Evolutionary conservation across 2,113 vertebrate species (phyloP), one percentile per base, ranked within the genome.

Genomic region (Tupaia chinensis): DNA sequence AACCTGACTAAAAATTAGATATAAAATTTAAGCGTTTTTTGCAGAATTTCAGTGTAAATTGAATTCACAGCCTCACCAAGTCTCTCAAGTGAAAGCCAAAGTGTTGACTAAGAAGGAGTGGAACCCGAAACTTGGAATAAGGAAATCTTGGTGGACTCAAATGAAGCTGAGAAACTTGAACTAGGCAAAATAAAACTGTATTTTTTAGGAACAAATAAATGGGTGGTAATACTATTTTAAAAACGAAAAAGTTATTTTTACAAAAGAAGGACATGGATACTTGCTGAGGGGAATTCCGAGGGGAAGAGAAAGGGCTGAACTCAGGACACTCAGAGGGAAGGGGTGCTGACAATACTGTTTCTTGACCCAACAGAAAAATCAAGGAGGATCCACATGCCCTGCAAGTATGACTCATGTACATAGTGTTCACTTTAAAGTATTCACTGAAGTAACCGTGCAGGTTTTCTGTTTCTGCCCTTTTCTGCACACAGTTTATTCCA

Each of bases 191-290:
- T 0, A 5, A 3, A 19, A 56, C 22, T 15, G 0, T 5, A 0
- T 1, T 0, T 1, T 0, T 0, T 1, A 25, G 74, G 74, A 16
- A 20, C 4, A 60, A 10, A 9, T 3, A 20, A 53, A 20, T 9
- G 0, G 63, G 63, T 3, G 11, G 1, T 10, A 7, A 34, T 1
- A 2, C 88, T 4, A 19, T 3, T 9, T 13, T 15, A 27, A 44
- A 34, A 20, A 13, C 0, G 7, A 29, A 53, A 29, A 10, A n/a
- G 34, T 3, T 0, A 3, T 8, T 9, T 0, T 2, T 9, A 27
- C 15, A 5, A 58, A 58, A 13, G 4, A 63, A 20, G 6, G 9
- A 68, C 6, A 2, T 34, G 1, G 9, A 29, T 5, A 22, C 7
- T 63, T 9, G 25, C 63, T 1, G 5, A 16, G 5, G 73, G 44